phyloP scores from a whole-genome alignment of 2,888 invertebrate species.

The Dichetophora obliterata region DNA sequence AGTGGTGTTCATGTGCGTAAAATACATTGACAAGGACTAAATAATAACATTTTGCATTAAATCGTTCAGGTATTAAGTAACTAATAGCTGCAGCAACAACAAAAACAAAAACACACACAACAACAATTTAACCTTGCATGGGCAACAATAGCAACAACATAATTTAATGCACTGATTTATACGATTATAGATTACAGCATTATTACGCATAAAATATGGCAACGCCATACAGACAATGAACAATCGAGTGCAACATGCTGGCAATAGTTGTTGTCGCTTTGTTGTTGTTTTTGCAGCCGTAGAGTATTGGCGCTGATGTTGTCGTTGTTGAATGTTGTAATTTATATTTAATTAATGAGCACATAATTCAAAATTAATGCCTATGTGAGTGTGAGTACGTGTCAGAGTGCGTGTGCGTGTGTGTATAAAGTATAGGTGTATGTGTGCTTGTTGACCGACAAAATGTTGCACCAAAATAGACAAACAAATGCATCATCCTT shows the following conservation, averaged over 20 bases:
- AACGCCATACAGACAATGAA: conserved; percentile 16
- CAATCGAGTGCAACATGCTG: background rate
- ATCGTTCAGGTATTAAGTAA: background rate
- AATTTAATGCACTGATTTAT: conserved; percentile 28
- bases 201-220: conserved; percentile 32
- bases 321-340: conserved; percentile 33
- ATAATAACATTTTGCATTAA: conserved; percentile 22
- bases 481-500: background rate
- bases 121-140: background rate
- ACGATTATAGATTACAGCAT: conserved; percentile 36
- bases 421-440: background rate
- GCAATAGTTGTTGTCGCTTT: conserved; percentile 23
- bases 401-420: background rate
- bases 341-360: conserved; percentile 35
- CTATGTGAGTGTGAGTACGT: conserved; percentile 24
- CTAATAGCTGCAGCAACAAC: background rate
- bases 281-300: background rate
- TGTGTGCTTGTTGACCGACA: background rate
- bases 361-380: conserved; percentile 17
- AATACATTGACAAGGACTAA: background rate
- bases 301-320: conserved; percentile 22
- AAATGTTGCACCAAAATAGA: conserved; percentile 7
- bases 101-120: conserved; percentile 2
- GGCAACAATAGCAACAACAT: background rate
- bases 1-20: background rate